These are phyloP conservation scores for Sebastes aleutianus DNA, from an alignment of 2,797 vertebrate genomes.

Conservation along the genomic window DNA sequence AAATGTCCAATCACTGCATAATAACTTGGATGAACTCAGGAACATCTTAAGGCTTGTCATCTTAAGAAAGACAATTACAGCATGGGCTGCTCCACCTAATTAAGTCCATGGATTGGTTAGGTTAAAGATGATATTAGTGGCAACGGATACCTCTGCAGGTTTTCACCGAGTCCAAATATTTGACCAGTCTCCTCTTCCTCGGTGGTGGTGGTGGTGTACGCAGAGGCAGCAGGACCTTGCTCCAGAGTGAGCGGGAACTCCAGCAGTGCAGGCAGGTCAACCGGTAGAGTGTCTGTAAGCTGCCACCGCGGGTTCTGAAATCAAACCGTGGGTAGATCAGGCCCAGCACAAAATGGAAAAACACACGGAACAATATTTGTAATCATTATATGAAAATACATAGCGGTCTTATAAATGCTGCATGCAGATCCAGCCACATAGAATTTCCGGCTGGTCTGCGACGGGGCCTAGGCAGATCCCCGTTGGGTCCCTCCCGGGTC, in stretches of 20 bases:
- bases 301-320: constrained; percentile 65
- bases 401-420: not conserved
- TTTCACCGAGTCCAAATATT: constrained; percentile 43
- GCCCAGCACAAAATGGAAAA: not conserved
- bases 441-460: not conserved
- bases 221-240: constrained; percentile 34
- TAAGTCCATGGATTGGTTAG: not conserved
- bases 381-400: not conserved
- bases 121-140: not conserved
- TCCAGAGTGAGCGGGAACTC: constrained; percentile 49
- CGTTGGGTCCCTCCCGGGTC: no score
- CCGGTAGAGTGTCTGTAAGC: constrained; percentile 40
- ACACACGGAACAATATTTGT: not conserved
- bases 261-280: constrained; percentile 44
- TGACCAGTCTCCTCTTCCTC: constrained; percentile 32
- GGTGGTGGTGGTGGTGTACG: constrained; percentile 12
- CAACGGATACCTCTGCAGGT: constrained; percentile 66
- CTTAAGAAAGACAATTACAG: not conserved
- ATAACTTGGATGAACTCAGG: no score
- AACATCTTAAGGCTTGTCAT: not conserved
- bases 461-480: no score
- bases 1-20: no score
- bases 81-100: not conserved
- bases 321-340: constrained; percentile 3
- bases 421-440: not conserved